Base-by-base conservation (phyloP, 2,888 invertebrate genomes). In the Perizoma flavofasciatum region DNA sequence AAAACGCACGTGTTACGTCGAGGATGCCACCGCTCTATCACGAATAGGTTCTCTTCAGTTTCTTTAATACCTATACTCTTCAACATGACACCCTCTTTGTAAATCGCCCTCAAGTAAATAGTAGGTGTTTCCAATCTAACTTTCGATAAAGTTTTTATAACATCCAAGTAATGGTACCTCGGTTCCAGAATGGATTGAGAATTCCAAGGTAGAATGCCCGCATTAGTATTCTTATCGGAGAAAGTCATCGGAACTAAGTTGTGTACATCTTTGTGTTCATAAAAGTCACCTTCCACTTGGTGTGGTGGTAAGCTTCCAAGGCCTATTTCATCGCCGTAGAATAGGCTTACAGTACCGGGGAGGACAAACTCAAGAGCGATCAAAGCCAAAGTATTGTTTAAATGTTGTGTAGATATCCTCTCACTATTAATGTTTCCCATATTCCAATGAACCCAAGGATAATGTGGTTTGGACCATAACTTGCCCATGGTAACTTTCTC, bases 251-350 rank as follows among this genome's bases (percentile, higher is more conserved):
- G 94, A 0, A 94, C 92, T 52, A 96, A 84, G 77, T 96, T 95
- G 70, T 95, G 94, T 9, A 95, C 81, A 75, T 95, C 93, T 69
- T 92, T 90, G 41, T 93, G 89, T 72, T 94, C 94, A 64, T 91
- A 89, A 59, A 93, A 92, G 73, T 95, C 94, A 55, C 89, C 89
- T 68, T 94, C 90, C 5, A 93, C 86, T 71, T 94, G 93, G 44
- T 81, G 72, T 39, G 83, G 73, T 45, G 89, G 77, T 3, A 93
- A 78, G 67, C 95, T 94, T 49, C 93, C 90, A 68, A 97, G 87
- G 1, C 95, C 96, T 64, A 98, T 95, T 92, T 98, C 98, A 82
- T 98, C 98, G 0, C 98, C 98, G 83, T 98, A 98, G 85, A 98
- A 97, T 71, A 98, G 94, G 69, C 95, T 96, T 0, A 97, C 94